Conservation (phyloP, 2,888 invertebrate species). For the Patella ulyssiponensis region DNA sequence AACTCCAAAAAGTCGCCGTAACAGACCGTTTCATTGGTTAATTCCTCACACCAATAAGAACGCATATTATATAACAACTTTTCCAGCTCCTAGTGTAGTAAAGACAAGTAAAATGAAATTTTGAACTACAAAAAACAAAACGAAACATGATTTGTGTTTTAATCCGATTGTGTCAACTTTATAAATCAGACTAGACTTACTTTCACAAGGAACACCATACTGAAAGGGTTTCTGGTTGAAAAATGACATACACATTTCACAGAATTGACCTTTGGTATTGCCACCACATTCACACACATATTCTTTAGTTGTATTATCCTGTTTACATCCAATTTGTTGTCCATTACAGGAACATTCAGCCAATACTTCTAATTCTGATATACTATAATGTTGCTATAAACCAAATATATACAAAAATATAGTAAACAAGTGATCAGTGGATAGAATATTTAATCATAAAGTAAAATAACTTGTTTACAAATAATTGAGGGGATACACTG, state of each 20-base stretch:
- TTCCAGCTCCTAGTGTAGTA: too few relatives aligned
- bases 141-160: too few relatives aligned
- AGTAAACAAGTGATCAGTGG: background rate
- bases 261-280: conserved; percentile 51
- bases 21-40: too few relatives aligned
- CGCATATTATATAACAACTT: too few relatives aligned
- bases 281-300: conserved; percentile 61
- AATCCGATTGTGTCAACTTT: too few relatives aligned
- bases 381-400: conserved; percentile 59
- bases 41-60: too few relatives aligned
- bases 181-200: conserved; percentile 31
- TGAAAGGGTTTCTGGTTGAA: conserved; percentile 53
- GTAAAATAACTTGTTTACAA: too few relatives aligned
- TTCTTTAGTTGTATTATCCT: conserved; percentile 39
- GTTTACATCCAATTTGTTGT: conserved; percentile 45
- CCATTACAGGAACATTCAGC: conserved; percentile 61
- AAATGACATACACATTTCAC: conserved; percentile 52
- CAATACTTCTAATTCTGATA: conserved; percentile 48
- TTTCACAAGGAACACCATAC: conserved; percentile 48
- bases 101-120: too few relatives aligned
- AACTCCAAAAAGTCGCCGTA: too few relatives aligned
- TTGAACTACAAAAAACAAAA: too few relatives aligned
- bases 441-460: background rate
- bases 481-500: too few relatives aligned
- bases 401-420: background rate